Conservation (phyloP, 2,888 invertebrate genomes). For the Caenorhabditis sp. region DNA sequence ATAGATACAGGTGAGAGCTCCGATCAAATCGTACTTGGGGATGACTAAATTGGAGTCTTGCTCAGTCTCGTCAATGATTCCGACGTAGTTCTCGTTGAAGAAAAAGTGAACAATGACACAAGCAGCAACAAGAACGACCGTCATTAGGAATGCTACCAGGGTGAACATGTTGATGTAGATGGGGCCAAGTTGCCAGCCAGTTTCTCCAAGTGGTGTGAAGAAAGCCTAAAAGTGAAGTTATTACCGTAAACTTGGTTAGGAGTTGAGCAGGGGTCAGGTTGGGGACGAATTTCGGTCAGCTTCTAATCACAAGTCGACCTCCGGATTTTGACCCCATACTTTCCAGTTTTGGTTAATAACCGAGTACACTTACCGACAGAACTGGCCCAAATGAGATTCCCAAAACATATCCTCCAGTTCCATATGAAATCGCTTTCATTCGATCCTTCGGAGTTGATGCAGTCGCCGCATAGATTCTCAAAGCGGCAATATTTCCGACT, state of each 20-base stretch:
- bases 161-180: constrained; percentile 70
- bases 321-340: not conserved
- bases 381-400: constrained; percentile 73
- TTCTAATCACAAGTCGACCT: too few species aligned
- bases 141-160: constrained; percentile 68
- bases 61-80: constrained; percentile 64
- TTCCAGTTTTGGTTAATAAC: too few species aligned
- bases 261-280: too few species aligned
- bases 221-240: constrained; percentile 58
- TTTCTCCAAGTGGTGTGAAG: constrained; percentile 69
- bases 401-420: constrained; percentile 70
- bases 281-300: too few species aligned
- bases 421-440: constrained; percentile 70
- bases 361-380: constrained; percentile 55
- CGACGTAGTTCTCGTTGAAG: constrained; percentile 72
- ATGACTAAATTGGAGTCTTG: constrained; percentile 43
- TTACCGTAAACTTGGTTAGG: too few species aligned
- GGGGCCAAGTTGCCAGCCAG: constrained; percentile 43
- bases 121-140: constrained; percentile 48
- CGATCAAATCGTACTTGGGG: constrained; percentile 55
- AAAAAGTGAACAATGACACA: constrained; percentile 60
- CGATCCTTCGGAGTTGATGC: constrained; percentile 70
- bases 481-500: constrained; percentile 68
- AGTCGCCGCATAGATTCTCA: constrained; percentile 68
- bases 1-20: constrained; percentile 62